Percentiles rank a stretch among this genome's conserved stretches.
These are phyloP conservation scores for Neomorphus geoffroyi DNA, from an alignment of 2,797 vertebrate genomes.

Conservation along the genomic window DNA sequence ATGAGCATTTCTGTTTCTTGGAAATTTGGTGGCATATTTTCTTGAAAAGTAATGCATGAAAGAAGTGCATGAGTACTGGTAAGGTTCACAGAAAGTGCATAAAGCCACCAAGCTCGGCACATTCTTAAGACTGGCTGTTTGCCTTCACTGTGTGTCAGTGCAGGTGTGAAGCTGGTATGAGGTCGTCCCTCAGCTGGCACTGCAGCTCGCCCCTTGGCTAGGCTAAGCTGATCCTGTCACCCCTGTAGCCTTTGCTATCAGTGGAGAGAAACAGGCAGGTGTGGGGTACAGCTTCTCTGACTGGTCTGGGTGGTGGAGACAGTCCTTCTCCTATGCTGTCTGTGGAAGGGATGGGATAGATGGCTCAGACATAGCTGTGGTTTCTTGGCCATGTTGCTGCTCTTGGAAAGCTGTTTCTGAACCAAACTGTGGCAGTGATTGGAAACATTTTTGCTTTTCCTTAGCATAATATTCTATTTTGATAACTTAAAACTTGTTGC, in stretches of 20 bases:
- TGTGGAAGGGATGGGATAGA: neutral
- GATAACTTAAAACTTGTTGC: neutral
- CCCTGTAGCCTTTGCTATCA: rapidly evolving
- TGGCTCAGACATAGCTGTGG: neutral
- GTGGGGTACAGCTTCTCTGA: neutral
- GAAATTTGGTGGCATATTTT: neutral
- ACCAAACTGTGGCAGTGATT: neutral
- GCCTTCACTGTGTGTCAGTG: no score
- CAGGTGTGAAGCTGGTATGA: neutral
- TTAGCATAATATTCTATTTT: neutral
- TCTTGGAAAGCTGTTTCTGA: neutral
- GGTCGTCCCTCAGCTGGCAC: no score
- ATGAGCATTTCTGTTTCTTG: neutral
- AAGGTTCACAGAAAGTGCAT: neutral
- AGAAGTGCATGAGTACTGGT: rapidly evolving
- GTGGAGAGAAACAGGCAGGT: neutral
- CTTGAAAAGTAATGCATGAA: rapidly evolving
- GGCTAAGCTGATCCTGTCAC: neutral
- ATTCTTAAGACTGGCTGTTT: neutral
- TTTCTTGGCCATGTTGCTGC: neutral
- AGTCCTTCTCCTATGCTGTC: neutral
- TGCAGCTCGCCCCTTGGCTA: neutral
- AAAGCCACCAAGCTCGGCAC: rapidly evolving
- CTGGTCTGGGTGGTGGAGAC: neutral
- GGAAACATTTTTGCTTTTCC: neutral